These are phyloP conservation scores for Pollenia labialis DNA, from an alignment of 2,888 invertebrate species.

Conservation along the genomic window DNA sequence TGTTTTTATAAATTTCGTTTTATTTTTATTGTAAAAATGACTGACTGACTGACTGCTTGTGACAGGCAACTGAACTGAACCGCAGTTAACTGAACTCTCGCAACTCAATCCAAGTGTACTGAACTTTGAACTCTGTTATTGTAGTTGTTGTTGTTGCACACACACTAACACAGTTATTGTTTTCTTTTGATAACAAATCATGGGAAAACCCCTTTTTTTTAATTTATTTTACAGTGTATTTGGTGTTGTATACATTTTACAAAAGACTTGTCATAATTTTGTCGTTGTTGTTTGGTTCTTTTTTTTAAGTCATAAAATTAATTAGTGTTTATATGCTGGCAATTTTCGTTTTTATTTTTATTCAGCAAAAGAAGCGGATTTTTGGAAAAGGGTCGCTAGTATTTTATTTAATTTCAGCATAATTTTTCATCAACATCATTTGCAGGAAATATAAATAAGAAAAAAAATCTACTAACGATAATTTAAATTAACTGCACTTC, in stretches of 20 bases:
- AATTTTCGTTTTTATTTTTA: conserved; percentile 37
- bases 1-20: background rate
- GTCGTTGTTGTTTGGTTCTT: conserved; percentile 13
- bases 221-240: background rate
- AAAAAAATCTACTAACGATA: too few relatives aligned
- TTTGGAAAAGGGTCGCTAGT: too few relatives aligned
- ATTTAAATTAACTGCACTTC: too few relatives aligned
- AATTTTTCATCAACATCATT: too few relatives aligned
- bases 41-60: conserved; percentile 24
- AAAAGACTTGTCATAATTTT: conserved; percentile 21
- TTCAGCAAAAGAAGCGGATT: background rate
- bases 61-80: conserved; percentile 45
- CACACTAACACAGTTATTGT: conserved; percentile 9
- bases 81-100: conserved; percentile 27
- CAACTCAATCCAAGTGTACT: conserved; percentile 19
- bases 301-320: conserved; percentile 61
- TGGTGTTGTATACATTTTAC: conserved; percentile 8
- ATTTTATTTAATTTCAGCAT: too few relatives aligned
- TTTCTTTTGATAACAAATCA: conserved; percentile 32
- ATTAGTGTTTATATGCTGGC: conserved; percentile 60
- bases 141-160: background rate
- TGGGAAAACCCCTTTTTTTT: conserved; percentile 21
- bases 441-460: too few relatives aligned
- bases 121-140: conserved; percentile 42
- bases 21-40: background rate